phyloP scores from a whole-genome alignment of 1,140 invertebrate genomes.

The Caerostris extrusa region DNA sequence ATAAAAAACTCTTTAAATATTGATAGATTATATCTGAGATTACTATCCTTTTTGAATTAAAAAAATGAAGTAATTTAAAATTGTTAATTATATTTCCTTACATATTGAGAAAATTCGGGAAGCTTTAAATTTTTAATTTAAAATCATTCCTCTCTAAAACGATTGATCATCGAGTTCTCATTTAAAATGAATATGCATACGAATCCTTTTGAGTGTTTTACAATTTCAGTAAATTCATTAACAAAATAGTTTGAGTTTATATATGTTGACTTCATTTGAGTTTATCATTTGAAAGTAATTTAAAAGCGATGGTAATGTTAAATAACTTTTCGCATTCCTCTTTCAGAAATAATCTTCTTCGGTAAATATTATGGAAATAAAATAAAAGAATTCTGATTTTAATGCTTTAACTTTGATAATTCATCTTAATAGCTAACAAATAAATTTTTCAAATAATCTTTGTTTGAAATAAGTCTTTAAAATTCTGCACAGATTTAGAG shows the following conservation, averaged over 20 bases:
- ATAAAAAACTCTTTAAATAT: too few relatives aligned
- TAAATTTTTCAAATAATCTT: too few relatives aligned
- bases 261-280: background rate
- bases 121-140: background rate
- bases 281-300: background rate
- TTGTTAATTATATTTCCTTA: too few relatives aligned
- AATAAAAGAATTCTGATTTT: background rate
- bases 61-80: too few relatives aligned
- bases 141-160: background rate
- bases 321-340: background rate
- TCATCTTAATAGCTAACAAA: too few relatives aligned
- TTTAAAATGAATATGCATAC: background rate
- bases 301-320: background rate
- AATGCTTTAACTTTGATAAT: too few relatives aligned
- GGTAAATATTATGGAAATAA: background rate
- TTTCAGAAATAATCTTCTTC: background rate
- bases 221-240: background rate
- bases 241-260: background rate
- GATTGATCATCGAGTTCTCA: background rate
- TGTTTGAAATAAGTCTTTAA: too few relatives aligned
- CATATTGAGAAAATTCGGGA: too few relatives aligned
- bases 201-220: background rate
- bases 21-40: too few relatives aligned
- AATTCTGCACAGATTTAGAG: too few relatives aligned
- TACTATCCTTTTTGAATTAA: too few relatives aligned